Percentiles rank a stretch among this genome's conserved stretches.
phyloP scores from a whole-genome alignment of 2,888 invertebrate genomes.

The Latrodectus elegans region DNA sequence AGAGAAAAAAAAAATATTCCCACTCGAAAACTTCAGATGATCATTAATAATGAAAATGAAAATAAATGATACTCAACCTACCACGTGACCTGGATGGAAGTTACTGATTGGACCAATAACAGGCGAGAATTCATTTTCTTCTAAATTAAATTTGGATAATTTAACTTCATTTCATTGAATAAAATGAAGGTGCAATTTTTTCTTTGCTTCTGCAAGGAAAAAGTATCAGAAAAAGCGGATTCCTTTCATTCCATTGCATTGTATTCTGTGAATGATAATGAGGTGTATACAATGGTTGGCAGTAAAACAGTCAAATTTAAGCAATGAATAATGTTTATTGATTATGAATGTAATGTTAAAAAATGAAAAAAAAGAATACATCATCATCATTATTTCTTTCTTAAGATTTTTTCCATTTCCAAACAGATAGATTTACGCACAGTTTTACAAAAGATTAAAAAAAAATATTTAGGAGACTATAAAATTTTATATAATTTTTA shows the following conservation, averaged over 20 bases:
- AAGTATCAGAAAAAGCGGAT: constrained; percentile 4
- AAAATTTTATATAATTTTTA: no score
- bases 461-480: no score
- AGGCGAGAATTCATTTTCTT: constrained; percentile 47
- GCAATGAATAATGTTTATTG: no score
- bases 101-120: neutral
- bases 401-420: no score
- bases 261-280: neutral
- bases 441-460: no score
- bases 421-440: no score
- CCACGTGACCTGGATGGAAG: constrained; percentile 4
- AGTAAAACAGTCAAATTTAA: no score
- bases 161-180: constrained; percentile 38
- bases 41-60: constrained; percentile 60
- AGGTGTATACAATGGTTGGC: neutral
- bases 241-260: neutral
- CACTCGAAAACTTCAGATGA: constrained; percentile 14
- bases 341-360: no score
- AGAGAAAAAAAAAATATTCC: neutral
- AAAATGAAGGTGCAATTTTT: constrained; percentile 23
- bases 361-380: no score
- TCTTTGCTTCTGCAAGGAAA: neutral
- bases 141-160: constrained; percentile 55
- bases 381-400: no score
- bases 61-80: constrained; percentile 56